Base-by-base conservation (phyloP, 2,888 invertebrate species). In the Athrips mouffetella region DNA sequence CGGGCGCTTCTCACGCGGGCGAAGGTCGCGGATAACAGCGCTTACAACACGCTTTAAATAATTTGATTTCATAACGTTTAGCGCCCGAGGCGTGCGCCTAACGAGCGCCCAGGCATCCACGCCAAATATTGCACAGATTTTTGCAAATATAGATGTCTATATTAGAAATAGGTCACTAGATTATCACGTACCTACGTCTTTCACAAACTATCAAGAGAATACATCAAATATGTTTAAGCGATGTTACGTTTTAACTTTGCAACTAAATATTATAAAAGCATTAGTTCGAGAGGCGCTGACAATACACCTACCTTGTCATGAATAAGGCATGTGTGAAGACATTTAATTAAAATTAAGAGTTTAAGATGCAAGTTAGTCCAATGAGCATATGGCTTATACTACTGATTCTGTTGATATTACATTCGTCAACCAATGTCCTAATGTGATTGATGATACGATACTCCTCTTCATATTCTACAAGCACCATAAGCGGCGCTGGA, bases 11-110 rank as follows among this genome's bases (percentile, higher is more conserved):
- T 82, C 86, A 86, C 87, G 87, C 73, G 71, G 72, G 73, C 78
- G 85, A 86, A 86, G 86, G 86, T 85, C 83, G 81, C 67, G 76
- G 78, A 80, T 83, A 83, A 76, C 76, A 77, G 69, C 60, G 69
- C 78, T 87, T 87, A 82, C 85, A 79, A 86, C 85, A 87, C 76
- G 73, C 68, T 82, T 80, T 76, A 82, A 84, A 85, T 83, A 80
- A 83, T 84, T 80, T 80, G 73, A 76, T 86, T 87, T 87, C 87
- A 80, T 82, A 86, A 86, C 62, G 23, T 70, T 71, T 68, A 58
- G 62, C 69, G 68, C 74, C 72, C 63, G 63, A 68, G 75, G 74
- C 73, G 62, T 67, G 69, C 65, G 65, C 70, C 67, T 67, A 72
- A 49, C 42, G 39, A 49, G 40, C n/a, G 46, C 27, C 11, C 47